Evolutionary conservation across 2,888 invertebrate genomes (phyloP).

Genomic region (Cloeon dipterum): DNA sequence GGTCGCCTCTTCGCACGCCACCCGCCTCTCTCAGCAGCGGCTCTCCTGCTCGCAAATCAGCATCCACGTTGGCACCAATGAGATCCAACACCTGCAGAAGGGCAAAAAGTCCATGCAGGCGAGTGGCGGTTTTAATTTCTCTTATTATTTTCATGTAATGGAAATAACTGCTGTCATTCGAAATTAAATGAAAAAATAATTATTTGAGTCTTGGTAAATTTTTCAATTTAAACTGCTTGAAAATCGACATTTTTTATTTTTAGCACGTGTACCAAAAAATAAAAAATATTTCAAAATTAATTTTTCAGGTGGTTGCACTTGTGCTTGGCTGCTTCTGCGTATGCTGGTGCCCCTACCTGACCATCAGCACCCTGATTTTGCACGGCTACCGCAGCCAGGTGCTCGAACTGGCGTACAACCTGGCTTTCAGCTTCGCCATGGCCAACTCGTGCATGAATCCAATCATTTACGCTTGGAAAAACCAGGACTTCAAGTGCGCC

Average conservation of each 20-base stretch:
- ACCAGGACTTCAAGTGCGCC: slow-evolving; percentile 48
- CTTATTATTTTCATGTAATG: no score
- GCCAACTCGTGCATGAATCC: slow-evolving; percentile 63
- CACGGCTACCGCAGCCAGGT: slow-evolving; percentile 1
- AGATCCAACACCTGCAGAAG: no score
- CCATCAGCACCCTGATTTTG: slow-evolving; percentile 18
- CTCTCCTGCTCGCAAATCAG: no score
- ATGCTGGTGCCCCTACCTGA: slow-evolving; percentile 61
- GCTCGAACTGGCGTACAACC: slow-evolving; percentile 27
- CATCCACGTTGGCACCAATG: no score
- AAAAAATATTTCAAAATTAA: slow-evolving; percentile 2
- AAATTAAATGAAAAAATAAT: no score
- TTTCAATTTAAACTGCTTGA: no score
- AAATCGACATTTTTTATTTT: no score
- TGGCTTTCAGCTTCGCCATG: slow-evolving; percentile 47
- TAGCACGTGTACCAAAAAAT: no score
- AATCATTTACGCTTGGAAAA: slow-evolving; percentile 68
- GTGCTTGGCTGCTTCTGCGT: slow-evolving; percentile 58
- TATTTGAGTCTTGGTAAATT: no score
- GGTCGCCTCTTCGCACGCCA: slow-evolving; percentile 48
- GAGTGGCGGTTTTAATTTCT: no score
- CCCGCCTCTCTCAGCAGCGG: slow-evolving; percentile 35
- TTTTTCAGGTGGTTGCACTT: slow-evolving; percentile 43
- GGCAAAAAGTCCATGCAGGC: no score
- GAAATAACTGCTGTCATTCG: no score